Percentiles rank a stretch among this genome's conserved stretches.
Evolutionary conservation across 2,797 vertebrate genomes (phyloP).

Genomic region (Acrossocheilus wenchowensis): DNA sequence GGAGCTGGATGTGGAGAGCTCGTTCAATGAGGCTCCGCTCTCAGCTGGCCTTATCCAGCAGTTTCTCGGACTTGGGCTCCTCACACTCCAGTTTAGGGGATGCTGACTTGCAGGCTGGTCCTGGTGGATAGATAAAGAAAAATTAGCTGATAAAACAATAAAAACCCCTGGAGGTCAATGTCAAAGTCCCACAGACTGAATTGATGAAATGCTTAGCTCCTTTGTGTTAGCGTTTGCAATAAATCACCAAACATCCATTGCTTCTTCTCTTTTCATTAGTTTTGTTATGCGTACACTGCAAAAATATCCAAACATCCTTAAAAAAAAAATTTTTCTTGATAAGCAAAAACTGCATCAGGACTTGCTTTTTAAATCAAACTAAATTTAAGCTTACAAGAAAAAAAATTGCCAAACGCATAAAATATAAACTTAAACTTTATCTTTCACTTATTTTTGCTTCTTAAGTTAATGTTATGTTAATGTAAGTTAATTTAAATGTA

Average conservation of each 20-base stretch:
- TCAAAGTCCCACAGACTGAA: conserved; percentile 25
- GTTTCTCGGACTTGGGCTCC: conserved; percentile 80
- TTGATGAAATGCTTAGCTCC: conserved; percentile 25
- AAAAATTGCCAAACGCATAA: background rate
- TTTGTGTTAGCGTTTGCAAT: conserved; percentile 18
- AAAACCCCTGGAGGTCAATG: conserved; percentile 15
- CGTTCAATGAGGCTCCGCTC: conserved; percentile 88
- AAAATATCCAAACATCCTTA: background rate
- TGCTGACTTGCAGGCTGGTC: conserved; percentile 77
- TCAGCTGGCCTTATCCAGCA: conserved; percentile 86
- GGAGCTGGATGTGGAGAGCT: conserved; percentile 87
- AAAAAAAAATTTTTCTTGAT: background rate
- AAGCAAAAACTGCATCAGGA: background rate
- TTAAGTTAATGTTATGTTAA: background rate
- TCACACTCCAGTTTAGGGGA: conserved; percentile 84
- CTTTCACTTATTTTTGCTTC: background rate
- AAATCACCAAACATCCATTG: background rate
- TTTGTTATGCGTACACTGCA: background rate
- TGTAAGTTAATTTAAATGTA: background rate
- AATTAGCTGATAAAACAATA: conserved; percentile 17
- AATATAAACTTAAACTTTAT: background rate
- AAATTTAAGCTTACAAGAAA: background rate
- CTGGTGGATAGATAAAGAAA: conserved; percentile 67
- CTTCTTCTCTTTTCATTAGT: background rate
- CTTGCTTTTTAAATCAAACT: background rate